These are phyloP conservation scores for Caenorhabditis macrosperma DNA, from an alignment of 2,888 invertebrate genomes.

Conservation along the genomic window DNA sequence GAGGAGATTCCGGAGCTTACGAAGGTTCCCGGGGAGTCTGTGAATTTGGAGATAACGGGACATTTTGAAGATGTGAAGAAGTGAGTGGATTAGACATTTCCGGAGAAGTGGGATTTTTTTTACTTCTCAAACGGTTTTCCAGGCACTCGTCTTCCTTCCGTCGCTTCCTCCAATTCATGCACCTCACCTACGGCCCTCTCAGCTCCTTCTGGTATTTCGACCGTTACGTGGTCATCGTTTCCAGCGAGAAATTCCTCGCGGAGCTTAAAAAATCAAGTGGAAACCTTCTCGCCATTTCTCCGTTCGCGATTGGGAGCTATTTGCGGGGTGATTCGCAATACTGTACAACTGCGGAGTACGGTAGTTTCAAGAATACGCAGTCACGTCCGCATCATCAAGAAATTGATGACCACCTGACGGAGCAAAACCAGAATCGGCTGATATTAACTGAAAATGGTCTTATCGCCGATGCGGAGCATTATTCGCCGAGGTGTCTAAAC, in stretches of 20 bases:
- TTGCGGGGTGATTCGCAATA: constrained; percentile 21
- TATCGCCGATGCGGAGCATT: background rate
- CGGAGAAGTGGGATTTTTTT: too few relatives aligned
- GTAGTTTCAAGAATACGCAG: background rate
- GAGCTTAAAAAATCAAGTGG: constrained; percentile 39
- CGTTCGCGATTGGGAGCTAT: constrained; percentile 46
- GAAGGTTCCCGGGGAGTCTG: constrained; percentile 5
- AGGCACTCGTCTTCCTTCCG: constrained; percentile 15
- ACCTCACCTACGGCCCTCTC: constrained; percentile 37
- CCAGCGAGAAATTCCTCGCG: constrained; percentile 21
- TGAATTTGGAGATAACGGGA: constrained; percentile 21
- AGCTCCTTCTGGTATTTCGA: constrained; percentile 55
- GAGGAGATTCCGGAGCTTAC: constrained; percentile 50
- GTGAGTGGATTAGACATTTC: too few relatives aligned
- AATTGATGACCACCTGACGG: background rate
- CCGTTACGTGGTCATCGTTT: constrained; percentile 46
- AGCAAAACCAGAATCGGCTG: background rate
- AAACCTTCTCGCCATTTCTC: constrained; percentile 32
- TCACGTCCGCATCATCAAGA: too few relatives aligned
- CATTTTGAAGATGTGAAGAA: constrained; percentile 35
- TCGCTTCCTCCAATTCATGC: constrained; percentile 35
- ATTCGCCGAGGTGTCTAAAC: background rate
- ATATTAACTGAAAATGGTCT: too few relatives aligned
- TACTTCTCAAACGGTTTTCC: too few relatives aligned
- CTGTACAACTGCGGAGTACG: constrained; percentile 16